Percentiles rank a stretch among this genome's conserved stretches.
Conservation (phyloP, 1,140 invertebrate species). For the Muscidifurax raptorellus region DNA sequence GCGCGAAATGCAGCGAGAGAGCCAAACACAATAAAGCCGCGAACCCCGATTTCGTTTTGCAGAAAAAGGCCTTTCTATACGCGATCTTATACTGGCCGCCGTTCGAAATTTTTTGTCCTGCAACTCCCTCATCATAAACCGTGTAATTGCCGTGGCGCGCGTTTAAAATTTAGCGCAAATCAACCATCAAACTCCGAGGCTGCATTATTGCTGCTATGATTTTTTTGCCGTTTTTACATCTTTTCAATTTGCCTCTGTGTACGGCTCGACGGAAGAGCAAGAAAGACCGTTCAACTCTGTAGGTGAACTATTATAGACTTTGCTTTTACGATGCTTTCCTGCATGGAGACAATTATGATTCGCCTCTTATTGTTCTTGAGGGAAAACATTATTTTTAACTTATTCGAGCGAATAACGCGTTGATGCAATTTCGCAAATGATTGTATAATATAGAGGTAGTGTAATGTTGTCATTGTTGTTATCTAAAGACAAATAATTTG, state of each 20-base stretch:
- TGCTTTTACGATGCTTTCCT: background rate
- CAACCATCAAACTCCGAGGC: background rate
- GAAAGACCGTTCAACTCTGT: background rate
- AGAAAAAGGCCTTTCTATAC: background rate
- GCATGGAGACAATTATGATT: background rate
- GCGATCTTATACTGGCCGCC: background rate
- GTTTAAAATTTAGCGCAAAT: slow-evolving; percentile 7
- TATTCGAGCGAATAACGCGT: background rate
- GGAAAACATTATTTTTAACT: background rate
- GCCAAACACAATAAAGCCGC: background rate
- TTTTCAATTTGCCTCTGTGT: background rate
- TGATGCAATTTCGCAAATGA: too few relatives aligned
- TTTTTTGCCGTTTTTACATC: background rate
- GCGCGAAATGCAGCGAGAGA: background rate
- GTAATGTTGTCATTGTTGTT: too few relatives aligned
- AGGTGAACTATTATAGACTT: background rate
- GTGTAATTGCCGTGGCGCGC: background rate
- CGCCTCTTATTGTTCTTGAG: background rate
- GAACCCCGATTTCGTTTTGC: slow-evolving; percentile 17
- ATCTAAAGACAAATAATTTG: background rate
- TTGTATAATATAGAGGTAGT: too few relatives aligned
- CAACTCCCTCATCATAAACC: background rate
- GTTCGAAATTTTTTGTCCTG: background rate
- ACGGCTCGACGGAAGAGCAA: background rate
- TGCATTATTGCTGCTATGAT: too few relatives aligned